Evolutionary conservation across 2,113 vertebrate species (phyloP).

Genomic region (Prietella phreatophila): DNA sequence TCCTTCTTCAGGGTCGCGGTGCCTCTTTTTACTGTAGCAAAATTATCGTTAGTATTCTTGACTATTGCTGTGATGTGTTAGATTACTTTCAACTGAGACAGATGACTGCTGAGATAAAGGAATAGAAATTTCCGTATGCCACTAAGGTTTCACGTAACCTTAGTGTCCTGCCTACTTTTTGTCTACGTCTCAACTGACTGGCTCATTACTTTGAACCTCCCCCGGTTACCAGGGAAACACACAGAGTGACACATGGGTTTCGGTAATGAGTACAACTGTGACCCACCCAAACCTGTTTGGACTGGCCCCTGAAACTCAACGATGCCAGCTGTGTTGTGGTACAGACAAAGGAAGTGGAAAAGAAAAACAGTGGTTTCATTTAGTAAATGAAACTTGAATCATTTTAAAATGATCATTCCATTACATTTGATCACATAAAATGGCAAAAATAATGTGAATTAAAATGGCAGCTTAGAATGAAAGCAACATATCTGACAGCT

Average conservation of each 20-base stretch:
- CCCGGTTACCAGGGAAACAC: conserved; percentile 52
- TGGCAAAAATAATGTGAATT: background rate
- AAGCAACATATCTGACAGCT: background rate
- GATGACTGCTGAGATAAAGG: background rate
- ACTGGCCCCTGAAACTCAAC: conserved; percentile 59
- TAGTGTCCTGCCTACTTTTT: background rate
- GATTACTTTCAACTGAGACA: background rate
- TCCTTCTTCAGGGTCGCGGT: too few relatives aligned
- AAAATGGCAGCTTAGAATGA: background rate
- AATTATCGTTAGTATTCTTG: background rate
- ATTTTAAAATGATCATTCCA: background rate
- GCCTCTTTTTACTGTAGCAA: background rate
- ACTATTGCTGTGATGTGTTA: too few relatives aligned
- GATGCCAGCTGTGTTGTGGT: conserved; percentile 50
- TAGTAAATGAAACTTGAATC: background rate
- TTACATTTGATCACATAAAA: background rate
- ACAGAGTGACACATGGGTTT: conserved; percentile 51
- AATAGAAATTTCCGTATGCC: background rate
- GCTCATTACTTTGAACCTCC: conserved; percentile 37
- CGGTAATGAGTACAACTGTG: conserved; percentile 49
- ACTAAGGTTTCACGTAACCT: conserved; percentile 22
- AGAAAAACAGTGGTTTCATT: background rate
- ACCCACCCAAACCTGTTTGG: conserved; percentile 63
- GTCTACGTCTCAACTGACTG: conserved; percentile 43
- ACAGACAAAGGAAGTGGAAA: conserved; percentile 7